Evolutionary conservation across 1,140 invertebrate species (phyloP).

Genomic region (Drosophila kurseongensis): DNA sequence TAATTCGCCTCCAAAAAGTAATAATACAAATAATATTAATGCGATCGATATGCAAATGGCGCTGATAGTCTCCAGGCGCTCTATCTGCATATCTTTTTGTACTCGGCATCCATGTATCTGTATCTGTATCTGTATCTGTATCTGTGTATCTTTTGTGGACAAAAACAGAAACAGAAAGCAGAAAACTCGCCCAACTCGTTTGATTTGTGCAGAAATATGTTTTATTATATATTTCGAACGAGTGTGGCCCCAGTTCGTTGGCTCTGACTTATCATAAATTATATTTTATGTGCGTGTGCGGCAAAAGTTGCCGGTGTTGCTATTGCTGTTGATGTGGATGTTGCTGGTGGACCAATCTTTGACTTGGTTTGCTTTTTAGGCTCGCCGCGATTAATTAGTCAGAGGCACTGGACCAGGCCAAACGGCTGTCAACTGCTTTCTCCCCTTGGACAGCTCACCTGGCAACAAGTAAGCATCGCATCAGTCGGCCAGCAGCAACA

Average conservation of each 20-base stretch:
- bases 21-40: constrained; percentile 73
- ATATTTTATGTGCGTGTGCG: constrained; percentile 80
- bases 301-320: constrained; percentile 21
- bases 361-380: constrained; percentile 56
- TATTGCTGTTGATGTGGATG: neutral
- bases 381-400: constrained; percentile 32
- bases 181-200: constrained; percentile 75
- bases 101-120: constrained; percentile 24
- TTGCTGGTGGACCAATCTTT: constrained; percentile 31
- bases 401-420: constrained; percentile 49
- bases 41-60: constrained; percentile 78
- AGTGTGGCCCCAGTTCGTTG: constrained; percentile 23
- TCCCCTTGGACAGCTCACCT: constrained; percentile 39
- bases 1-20: constrained; percentile 36
- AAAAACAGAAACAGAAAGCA: constrained; percentile 13
- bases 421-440: constrained; percentile 69
- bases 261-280: constrained; percentile 73
- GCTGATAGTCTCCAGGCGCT: constrained; percentile 52
- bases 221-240: constrained; percentile 63
- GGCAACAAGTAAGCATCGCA: constrained; percentile 66
- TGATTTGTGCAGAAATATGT: constrained; percentile 80
- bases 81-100: constrained; percentile 49
- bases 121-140: constrained; percentile 22
- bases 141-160: constrained; percentile 37
- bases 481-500: constrained; percentile 42